Evolutionary conservation across 2,797 vertebrate species (phyloP).

Genomic region (Halcyon leucocephala): DNA sequence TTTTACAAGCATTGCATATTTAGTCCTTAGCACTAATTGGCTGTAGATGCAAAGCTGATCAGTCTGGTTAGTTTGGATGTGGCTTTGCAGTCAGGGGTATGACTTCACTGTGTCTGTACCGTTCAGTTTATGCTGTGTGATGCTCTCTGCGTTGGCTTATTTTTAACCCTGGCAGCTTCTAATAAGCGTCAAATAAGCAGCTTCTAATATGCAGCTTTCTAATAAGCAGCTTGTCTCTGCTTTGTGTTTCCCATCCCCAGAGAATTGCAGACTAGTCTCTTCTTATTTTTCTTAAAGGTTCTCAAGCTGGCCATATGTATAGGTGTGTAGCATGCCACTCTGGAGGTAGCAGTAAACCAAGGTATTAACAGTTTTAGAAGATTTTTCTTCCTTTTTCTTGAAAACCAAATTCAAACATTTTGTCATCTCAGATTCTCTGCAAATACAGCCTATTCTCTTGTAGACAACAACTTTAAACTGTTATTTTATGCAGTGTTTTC

Average conservation of each 20-base stretch:
- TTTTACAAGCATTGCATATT: background rate
- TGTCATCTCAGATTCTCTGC: background rate
- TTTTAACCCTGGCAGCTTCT: conserved; percentile 55
- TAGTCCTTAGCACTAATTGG: background rate
- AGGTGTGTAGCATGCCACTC: background rate
- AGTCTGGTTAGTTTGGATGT: background rate
- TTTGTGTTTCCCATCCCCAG: background rate
- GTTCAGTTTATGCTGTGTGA: background rate
- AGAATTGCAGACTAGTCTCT: background rate
- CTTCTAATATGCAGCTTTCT: conserved; percentile 58
- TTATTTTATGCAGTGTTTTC: background rate
- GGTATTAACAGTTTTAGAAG: background rate
- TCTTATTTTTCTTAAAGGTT: background rate
- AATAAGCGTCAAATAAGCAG: conserved; percentile 39
- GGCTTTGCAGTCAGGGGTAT: background rate
- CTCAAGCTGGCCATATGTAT: background rate
- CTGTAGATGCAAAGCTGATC: background rate
- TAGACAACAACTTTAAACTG: background rate
- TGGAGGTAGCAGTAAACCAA: background rate
- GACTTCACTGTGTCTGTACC: background rate
- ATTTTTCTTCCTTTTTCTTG: background rate
- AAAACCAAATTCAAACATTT: background rate
- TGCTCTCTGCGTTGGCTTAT: conserved; percentile 11
- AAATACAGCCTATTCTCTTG: background rate
- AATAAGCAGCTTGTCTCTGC: conserved; percentile 42